Evolutionary conservation across 2,797 vertebrate genomes (phyloP).

Genomic region (Iguana delicatissima): DNA sequence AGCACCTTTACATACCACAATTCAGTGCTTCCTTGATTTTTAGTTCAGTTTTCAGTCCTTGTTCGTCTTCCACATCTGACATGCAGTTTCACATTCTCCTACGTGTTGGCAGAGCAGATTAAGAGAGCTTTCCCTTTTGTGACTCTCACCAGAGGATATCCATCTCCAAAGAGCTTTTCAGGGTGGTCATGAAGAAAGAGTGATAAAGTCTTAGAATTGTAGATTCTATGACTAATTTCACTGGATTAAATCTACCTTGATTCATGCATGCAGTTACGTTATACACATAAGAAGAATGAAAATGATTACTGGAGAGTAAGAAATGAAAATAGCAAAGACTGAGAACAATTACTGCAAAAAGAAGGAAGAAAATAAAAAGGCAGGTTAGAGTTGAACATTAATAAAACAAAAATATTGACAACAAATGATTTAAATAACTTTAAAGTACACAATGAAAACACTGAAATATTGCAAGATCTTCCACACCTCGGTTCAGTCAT

Average conservation of each 20-base stretch:
- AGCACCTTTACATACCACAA: background rate
- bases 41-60: background rate
- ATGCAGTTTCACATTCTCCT: background rate
- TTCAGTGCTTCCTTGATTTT: background rate
- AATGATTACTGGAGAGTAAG: background rate
- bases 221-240: background rate
- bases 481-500: too few relatives aligned
- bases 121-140: background rate
- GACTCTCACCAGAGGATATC: background rate
- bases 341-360: too few relatives aligned
- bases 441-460: too few relatives aligned
- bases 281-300: background rate
- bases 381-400: too few relatives aligned
- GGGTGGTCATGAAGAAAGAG: too few relatives aligned
- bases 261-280: background rate
- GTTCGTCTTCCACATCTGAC: background rate
- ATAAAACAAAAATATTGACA: too few relatives aligned
- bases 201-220: background rate
- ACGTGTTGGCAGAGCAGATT: background rate
- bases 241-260: background rate
- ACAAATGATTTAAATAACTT: too few relatives aligned
- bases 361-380: too few relatives aligned
- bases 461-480: too few relatives aligned
- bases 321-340: background rate
- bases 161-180: slow-evolving; percentile 1